A percentile compares a stretch with the other conserved stretches of the same genome.
These are phyloP conservation scores for Temnothorax unifasciatus DNA, from an alignment of 2,888 invertebrate genomes.

Conservation along the genomic window DNA sequence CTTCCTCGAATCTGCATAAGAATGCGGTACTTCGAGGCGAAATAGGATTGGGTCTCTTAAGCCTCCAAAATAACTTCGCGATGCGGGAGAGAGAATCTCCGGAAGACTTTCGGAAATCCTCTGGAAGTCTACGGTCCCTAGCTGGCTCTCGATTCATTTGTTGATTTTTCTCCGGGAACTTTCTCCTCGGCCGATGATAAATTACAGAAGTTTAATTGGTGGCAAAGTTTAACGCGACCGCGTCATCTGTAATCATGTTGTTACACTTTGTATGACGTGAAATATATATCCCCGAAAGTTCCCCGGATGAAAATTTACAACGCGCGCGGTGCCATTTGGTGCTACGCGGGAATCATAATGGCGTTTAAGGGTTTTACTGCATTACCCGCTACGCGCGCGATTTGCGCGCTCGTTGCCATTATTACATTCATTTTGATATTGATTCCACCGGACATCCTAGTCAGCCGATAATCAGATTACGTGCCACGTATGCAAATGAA, in stretches of 20 bases:
- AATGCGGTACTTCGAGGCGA: slow-evolving; percentile 24
- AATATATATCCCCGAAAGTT: not conserved
- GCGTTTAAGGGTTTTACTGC: slow-evolving; percentile 22
- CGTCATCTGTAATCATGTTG: slow-evolving; percentile 14
- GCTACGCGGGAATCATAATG: slow-evolving; percentile 12
- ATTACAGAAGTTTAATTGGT: slow-evolving; percentile 25
- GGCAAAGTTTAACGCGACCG: slow-evolving; percentile 28
- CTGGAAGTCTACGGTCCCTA: not conserved
- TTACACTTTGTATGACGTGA: slow-evolving; percentile 8
- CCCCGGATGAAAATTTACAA: slow-evolving; percentile 21
- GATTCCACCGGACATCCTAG: slow-evolving; percentile 21
- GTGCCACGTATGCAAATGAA: slow-evolving; percentile 35
- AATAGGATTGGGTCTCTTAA: slow-evolving; percentile 37
- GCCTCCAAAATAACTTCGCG: slow-evolving; percentile 15
- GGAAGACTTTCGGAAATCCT: not conserved
- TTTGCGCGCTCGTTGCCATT: slow-evolving; percentile 20
- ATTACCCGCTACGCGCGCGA: slow-evolving; percentile 1
- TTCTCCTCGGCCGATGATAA: slow-evolving; percentile 1
- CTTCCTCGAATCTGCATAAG: slow-evolving; percentile 46
- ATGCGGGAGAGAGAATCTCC: not conserved
- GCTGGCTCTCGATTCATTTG: slow-evolving; percentile 4
- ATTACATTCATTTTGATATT: slow-evolving; percentile 45
- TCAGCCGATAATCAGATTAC: slow-evolving; percentile 46
- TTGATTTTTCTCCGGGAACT: not conserved
- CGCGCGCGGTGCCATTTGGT: slow-evolving; percentile 22